Evolutionary conservation across 2,113 vertebrate species (phyloP), one percentile per base, ranked within the genome.

Genomic region (Lepidothrix coronata): DNA sequence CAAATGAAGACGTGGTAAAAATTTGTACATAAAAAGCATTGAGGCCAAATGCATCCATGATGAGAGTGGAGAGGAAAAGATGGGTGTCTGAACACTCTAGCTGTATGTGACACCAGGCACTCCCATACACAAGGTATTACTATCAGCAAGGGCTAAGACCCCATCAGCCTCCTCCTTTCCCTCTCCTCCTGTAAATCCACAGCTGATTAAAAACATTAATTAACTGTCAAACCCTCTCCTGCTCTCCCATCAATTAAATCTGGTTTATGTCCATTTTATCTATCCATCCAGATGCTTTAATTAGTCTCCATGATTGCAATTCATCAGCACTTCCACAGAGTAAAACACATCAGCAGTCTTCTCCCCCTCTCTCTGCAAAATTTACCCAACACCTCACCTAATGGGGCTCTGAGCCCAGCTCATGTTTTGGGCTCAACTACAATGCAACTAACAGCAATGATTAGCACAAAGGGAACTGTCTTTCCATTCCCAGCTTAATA

Each of bases 241-340:
- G 28, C 85, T 92, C 85, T 86, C 90, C 19, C 21, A 58, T 96
- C 90, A 94, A 91, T 95, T 96, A 96, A 96, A 94, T 96, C 93
- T 95, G 91, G 80, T 96, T 97, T 96, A 96, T 96, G 93, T 94
- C 96, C 95, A 97, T 96, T 95, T 97, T 96, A 96, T 96, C 95
- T 96, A 94, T 95, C 90, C 76, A 94, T 96, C 93, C 96, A 96
- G 93, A 94, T 95, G 95, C 95, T 97, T 94, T 96, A 94, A 96
- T 95, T 94, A 96, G 95, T 83, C 88, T 94, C 85, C 76, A 91
- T 94, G 95, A 97, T 94, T 96, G 79, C 68, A 96, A 92, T 96
- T 94, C 93, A 94, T 94, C 91, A 96, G 88, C 88, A 63, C 67
- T 91, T 94, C 72, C 82, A 93, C 63, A 35, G 82, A 92, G 90